phyloP scores from a whole-genome alignment of 35 echinoderm and acorn worm genomes.

The Nesometra sesokonis region DNA sequence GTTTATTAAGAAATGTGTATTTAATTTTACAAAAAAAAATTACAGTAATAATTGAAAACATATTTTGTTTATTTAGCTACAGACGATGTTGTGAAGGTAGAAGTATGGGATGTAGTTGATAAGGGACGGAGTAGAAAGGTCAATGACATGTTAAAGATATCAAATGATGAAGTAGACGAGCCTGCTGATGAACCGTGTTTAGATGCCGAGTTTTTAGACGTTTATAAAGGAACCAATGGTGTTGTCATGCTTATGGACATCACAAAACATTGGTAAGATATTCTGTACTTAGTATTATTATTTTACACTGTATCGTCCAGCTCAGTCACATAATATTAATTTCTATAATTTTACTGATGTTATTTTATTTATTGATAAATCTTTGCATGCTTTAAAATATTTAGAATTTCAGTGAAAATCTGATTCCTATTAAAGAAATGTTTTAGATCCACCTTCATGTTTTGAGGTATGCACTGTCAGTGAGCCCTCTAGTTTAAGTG shows the following conservation, averaged over 20 bases:
- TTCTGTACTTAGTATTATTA: background rate
- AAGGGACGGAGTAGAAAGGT: slow-evolving; percentile 76
- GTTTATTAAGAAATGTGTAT: background rate
- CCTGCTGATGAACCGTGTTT: slow-evolving; percentile 52
- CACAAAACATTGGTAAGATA: slow-evolving; percentile 95
- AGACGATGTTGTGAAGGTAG: slow-evolving; percentile 95
- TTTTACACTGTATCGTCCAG: too few relatives aligned
- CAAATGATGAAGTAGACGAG: slow-evolving; percentile 35
- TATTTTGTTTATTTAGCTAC: slow-evolving; percentile 37
- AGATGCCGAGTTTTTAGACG: slow-evolving; percentile 84
- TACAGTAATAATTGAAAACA: too few relatives aligned
- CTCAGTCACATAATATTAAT: too few relatives aligned
- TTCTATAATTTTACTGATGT: too few relatives aligned
- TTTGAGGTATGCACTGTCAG: too few relatives aligned
- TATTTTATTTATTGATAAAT: too few relatives aligned
- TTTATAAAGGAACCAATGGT: slow-evolving; percentile 96
- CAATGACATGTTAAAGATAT: slow-evolving; percentile 63
- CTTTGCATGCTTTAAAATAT: too few relatives aligned
- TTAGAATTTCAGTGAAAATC: too few relatives aligned
- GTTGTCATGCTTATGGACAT: slow-evolving; percentile 88
- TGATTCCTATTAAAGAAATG: too few relatives aligned
- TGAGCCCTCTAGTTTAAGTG: too few relatives aligned
- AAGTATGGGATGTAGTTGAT: slow-evolving; percentile 95
- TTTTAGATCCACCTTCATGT: too few relatives aligned
- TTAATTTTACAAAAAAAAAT: too few relatives aligned